A percentile compares a stretch with the other conserved stretches of the same genome.
phyloP scores from a whole-genome alignment of 2,113 vertebrate species.

The Nibea coibor region DNA sequence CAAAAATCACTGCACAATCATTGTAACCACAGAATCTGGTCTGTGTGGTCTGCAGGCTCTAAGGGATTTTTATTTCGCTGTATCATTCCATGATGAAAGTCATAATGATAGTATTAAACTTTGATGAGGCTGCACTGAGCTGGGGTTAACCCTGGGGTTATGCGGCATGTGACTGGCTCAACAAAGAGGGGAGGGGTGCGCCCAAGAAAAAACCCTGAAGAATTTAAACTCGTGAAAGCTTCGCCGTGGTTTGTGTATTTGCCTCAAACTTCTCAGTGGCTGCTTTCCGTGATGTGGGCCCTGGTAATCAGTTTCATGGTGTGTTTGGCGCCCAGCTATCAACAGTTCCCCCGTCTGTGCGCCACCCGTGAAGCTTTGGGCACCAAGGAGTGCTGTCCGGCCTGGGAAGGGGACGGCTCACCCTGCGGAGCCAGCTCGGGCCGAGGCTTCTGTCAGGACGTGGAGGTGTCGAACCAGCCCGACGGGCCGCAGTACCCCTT shows the following conservation, averaged over 20 bases:
- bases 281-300: slow-evolving; percentile 74
- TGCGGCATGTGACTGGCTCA: slow-evolving; percentile 74
- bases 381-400: slow-evolving; percentile 76
- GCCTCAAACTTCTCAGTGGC: not conserved
- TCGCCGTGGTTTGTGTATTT: slow-evolving; percentile 18
- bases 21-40: not conserved
- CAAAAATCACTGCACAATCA: not conserved
- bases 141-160: too few relatives aligned
- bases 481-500: slow-evolving; percentile 92
- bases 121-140: too few relatives aligned
- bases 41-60: not conserved
- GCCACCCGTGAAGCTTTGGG: slow-evolving; percentile 55
- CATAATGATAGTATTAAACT: not conserved
- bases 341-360: slow-evolving; percentile 76
- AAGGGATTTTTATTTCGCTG: too few relatives aligned
- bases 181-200: slow-evolving; percentile 17
- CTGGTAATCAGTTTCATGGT: slow-evolving; percentile 67
- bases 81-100: too few relatives aligned
- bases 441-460: slow-evolving; percentile 88
- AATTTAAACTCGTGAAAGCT: slow-evolving; percentile 37
- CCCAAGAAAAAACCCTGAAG: not conserved
- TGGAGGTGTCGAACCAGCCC: slow-evolving; percentile 80
- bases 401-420: slow-evolving; percentile 74
- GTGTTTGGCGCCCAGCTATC: slow-evolving; percentile 38
- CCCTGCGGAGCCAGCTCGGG: slow-evolving; percentile 81